These are phyloP conservation scores for Sisyra nigra DNA, from an alignment of 2,888 invertebrate species.

Conservation along the genomic window DNA sequence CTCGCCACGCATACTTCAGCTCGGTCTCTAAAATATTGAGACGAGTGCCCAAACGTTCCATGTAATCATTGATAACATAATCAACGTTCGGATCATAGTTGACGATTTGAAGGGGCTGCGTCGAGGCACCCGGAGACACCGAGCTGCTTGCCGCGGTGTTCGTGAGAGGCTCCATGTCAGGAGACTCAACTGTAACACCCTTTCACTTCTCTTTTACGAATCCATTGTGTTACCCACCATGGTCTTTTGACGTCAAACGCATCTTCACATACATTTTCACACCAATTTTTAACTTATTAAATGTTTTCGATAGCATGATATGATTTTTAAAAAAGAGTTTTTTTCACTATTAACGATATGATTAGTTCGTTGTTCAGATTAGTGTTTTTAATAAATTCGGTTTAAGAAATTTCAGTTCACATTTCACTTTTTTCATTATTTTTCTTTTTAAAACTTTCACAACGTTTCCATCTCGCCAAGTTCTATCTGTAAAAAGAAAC, in stretches of 20 bases:
- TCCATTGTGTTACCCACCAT: not conserved
- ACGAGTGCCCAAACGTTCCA: constrained; percentile 77
- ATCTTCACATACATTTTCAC: not conserved
- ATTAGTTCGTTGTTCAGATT: no score
- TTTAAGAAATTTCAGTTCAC: no score
- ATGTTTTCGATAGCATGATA: no score
- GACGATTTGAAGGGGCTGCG: constrained; percentile 15
- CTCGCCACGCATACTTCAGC: constrained; percentile 83
- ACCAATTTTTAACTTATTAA: no score
- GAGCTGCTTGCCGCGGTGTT: constrained; percentile 1
- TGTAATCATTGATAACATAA: constrained; percentile 76
- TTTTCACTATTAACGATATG: no score
- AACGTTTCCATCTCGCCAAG: no score
- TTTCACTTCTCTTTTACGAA: no score
- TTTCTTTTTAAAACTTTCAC: no score
- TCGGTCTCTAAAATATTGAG: constrained; percentile 80
- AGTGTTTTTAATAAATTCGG: no score
- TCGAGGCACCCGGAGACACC: not conserved
- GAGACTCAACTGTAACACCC: not conserved
- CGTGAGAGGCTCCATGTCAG: constrained; percentile 7
- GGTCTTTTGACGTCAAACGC: not conserved
- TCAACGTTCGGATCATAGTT: constrained; percentile 33
- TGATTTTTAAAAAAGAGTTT: no score
- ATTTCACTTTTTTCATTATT: no score
- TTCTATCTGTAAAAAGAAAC: no score